Base-by-base conservation (phyloP, 2,888 invertebrate genomes). In the Spisula subtruncata region DNA sequence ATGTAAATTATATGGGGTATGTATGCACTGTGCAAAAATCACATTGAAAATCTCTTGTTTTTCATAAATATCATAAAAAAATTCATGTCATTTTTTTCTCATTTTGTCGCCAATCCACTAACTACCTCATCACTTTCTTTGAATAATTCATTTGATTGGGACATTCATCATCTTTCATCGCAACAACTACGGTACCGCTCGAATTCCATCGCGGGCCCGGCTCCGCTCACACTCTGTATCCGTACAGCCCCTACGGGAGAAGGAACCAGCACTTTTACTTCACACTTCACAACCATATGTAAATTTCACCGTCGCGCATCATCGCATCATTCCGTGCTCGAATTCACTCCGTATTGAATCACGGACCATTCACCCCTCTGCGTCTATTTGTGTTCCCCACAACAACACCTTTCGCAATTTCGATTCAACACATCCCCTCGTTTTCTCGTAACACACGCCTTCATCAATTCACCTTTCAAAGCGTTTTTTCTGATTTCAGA, bases 1-100 rank as follows among this genome's bases (percentile, higher is more conserved):
- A 80, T 54, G 80, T 80, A 85, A 85, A 79, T 79, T 85, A 83
- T 79, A 85, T 35, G 85, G 80, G 85, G 85, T 85, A 48, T 85
- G 85, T 85, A 48, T 85, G 85, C 80, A 80, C 80, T 80, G 75
- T 32, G 35, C 75, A 35, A 85, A 41, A 85, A 80, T 79, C 79
- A 83, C 66, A 41, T n/a, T 32, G 46, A 66, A 71, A 84, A 71
- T 83, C 83, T 66, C 83, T 83, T 66, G 46, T 83, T 83, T 66
- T 56, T 41, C 66, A 81, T 51, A 32, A n/a, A 25, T 41, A 83
- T 60, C 83, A 66, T 46, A 46, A 83, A 83, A 41, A 60, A 83
- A 83, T 20, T 10, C 5, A 35, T 32, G 8, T 41, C 4, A 5
- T 41, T 41, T 75, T 75, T 81, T 83, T 35, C 83, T 66, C 60